phyloP scores from a whole-genome alignment of 1,140 invertebrate genomes.

The Fopius arisanus region DNA sequence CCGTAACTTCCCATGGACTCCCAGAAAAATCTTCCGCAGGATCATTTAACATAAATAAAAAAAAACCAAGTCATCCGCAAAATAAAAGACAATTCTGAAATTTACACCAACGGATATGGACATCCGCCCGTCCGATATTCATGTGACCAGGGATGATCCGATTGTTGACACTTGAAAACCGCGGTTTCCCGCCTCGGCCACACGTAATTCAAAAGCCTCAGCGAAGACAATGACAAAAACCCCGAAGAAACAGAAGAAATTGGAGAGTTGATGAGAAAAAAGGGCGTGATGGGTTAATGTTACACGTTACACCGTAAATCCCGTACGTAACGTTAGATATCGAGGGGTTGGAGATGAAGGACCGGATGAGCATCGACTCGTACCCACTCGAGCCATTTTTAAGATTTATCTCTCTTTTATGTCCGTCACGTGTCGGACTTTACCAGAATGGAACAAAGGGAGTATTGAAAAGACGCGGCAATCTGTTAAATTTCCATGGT shows the following conservation, averaged over 20 bases:
- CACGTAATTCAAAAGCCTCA: neutral
- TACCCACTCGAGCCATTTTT: slow-evolving; percentile 37
- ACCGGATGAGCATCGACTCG: slow-evolving; percentile 43
- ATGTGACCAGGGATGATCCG: neutral
- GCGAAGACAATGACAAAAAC: slow-evolving; percentile 5
- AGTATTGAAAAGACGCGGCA: no score
- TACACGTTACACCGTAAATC: slow-evolving; percentile 57
- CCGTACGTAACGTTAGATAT: slow-evolving; percentile 57
- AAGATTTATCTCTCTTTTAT: neutral
- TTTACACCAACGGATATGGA: neutral
- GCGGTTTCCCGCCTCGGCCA: slow-evolving; percentile 12
- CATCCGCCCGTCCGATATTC: neutral
- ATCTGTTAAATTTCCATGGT: no score
- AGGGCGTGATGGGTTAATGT: slow-evolving; percentile 44
- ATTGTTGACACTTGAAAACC: slow-evolving; percentile 18
- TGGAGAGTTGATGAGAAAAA: neutral
- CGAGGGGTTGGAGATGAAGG: slow-evolving; percentile 25
- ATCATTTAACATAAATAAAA: no score
- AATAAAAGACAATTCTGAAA: no score
- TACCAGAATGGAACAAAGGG: neutral
- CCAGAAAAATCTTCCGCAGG: no score
- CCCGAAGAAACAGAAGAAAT: neutral
- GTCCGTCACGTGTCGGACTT: neutral
- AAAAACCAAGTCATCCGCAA: no score
- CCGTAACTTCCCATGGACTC: no score